These are phyloP conservation scores for Jacana jacana DNA, from an alignment of 2,113 vertebrate species.

Conservation along the genomic window DNA sequence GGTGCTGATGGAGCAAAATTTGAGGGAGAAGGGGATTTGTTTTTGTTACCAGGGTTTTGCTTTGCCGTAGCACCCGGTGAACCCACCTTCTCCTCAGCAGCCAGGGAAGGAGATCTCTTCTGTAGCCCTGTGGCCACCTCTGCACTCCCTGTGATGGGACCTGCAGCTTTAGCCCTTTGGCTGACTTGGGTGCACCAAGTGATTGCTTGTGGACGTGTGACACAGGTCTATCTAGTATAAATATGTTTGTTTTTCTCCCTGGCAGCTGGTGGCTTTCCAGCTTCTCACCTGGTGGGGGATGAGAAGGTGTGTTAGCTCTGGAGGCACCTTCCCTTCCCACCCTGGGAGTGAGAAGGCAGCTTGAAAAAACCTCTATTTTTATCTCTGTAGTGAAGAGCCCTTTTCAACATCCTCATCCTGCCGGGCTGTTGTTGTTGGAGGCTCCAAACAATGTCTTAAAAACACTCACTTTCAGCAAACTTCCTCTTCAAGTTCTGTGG, in stretches of 20 bases:
- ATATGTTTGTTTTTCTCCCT: not conserved
- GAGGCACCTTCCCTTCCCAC: not conserved
- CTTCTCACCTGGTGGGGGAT: not conserved
- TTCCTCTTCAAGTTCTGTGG: not conserved
- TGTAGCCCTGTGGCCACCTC: not conserved
- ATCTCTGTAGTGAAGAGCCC: not conserved
- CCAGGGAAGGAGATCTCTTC: not conserved
- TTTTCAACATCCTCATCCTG: not conserved
- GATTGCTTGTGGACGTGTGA: not conserved
- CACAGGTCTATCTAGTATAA: not conserved
- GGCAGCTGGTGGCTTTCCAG: not conserved
- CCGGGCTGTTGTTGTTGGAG: not conserved
- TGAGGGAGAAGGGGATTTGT: not conserved
- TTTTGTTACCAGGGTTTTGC: not conserved
- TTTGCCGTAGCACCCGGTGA: not conserved
- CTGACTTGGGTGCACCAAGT: not conserved
- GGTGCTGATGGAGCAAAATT: conserved; percentile 52
- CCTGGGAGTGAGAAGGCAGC: not conserved
- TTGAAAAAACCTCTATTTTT: conserved; percentile 10
- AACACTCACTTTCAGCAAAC: not conserved
- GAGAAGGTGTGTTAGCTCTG: not conserved
- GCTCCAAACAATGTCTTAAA: not conserved
- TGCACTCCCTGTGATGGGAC: not conserved
- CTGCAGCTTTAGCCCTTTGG: not conserved
- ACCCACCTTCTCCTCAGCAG: not conserved